Percentiles rank a stretch among this genome's conserved stretches.
Conservation (phyloP, 2,797 vertebrate species). For the Morus bassanus region DNA sequence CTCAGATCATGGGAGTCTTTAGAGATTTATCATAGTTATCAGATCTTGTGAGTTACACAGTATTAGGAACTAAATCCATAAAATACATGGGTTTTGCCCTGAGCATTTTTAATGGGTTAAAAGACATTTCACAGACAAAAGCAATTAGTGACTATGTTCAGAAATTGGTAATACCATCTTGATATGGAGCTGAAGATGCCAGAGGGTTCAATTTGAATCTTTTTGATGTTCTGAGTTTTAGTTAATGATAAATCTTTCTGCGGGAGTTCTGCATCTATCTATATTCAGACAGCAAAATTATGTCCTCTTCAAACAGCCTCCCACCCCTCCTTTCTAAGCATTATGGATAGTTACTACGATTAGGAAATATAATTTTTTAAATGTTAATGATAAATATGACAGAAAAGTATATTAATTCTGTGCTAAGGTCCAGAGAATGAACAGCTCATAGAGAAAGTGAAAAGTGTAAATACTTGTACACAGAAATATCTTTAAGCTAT, state of each 20-base stretch:
- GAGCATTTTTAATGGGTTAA: neutral
- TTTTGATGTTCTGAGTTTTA: conserved; percentile 54
- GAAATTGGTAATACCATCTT: neutral
- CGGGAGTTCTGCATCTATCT: neutral
- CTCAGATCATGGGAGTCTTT: neutral
- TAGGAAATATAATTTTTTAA: neutral
- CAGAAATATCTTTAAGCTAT: neutral
- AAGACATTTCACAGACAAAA: conserved; percentile 53
- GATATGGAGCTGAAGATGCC: neutral
- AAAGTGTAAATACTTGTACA: neutral
- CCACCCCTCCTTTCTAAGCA: neutral
- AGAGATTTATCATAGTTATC: conserved; percentile 15
- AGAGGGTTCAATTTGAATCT: neutral
- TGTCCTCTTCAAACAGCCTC: neutral
- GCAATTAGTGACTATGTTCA: conserved; percentile 46
- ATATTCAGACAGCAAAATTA: neutral
- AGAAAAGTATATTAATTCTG: neutral
- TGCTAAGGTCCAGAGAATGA: neutral
- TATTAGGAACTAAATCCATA: conserved; percentile 41
- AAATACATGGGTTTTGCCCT: neutral
- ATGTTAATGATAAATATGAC: neutral
- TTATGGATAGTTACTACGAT: neutral
- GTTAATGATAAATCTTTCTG: conserved; percentile 31
- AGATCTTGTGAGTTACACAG: conserved; percentile 7
- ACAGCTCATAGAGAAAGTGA: neutral